Evolutionary conservation across 2,797 vertebrate genomes (phyloP).

Genomic region (Chaetodon trifasciatus): DNA sequence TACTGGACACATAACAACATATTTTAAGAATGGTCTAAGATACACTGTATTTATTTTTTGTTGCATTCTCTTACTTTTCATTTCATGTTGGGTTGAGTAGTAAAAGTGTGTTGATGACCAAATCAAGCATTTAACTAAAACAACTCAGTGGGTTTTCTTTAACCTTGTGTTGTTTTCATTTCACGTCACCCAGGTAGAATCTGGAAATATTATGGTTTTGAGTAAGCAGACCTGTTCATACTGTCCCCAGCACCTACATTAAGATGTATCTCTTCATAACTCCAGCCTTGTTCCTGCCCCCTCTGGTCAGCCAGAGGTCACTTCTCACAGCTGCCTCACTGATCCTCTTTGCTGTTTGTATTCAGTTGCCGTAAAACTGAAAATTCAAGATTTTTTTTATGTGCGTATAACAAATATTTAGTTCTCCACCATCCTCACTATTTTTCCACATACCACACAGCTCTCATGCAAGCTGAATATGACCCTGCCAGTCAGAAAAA

Average conservation of each 20-base stretch:
- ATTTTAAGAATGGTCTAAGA: neutral
- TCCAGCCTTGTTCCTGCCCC: slow-evolving; percentile 76
- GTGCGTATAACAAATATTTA: slow-evolving; percentile 46
- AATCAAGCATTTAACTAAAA: slow-evolving; percentile 28
- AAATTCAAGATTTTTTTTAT: slow-evolving; percentile 67
- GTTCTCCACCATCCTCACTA: slow-evolving; percentile 30
- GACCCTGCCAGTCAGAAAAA: slow-evolving; percentile 83
- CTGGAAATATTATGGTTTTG: slow-evolving; percentile 72
- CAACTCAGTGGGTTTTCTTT: slow-evolving; percentile 22
- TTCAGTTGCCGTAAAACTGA: slow-evolving; percentile 69
- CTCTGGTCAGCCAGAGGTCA: slow-evolving; percentile 81
- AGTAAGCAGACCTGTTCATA: slow-evolving; percentile 72
- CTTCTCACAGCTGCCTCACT: slow-evolving; percentile 61
- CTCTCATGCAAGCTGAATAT: slow-evolving; percentile 83
- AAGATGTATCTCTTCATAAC: slow-evolving; percentile 74
- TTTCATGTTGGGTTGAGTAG: neutral
- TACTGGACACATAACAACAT: neutral
- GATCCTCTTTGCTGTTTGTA: slow-evolving; percentile 71
- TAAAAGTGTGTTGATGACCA: slow-evolving; percentile 27
- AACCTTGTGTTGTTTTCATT: slow-evolving; percentile 61
- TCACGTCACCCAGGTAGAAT: slow-evolving; percentile 63
- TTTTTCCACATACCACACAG: slow-evolving; percentile 72
- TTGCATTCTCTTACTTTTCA: neutral
- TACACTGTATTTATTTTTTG: neutral
- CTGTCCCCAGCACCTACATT: slow-evolving; percentile 37